A percentile compares a stretch with the other conserved stretches of the same genome.
These are phyloP conservation scores for Sebastes oblongus DNA, from an alignment of 2,797 vertebrate species.

Conservation along the genomic window DNA sequence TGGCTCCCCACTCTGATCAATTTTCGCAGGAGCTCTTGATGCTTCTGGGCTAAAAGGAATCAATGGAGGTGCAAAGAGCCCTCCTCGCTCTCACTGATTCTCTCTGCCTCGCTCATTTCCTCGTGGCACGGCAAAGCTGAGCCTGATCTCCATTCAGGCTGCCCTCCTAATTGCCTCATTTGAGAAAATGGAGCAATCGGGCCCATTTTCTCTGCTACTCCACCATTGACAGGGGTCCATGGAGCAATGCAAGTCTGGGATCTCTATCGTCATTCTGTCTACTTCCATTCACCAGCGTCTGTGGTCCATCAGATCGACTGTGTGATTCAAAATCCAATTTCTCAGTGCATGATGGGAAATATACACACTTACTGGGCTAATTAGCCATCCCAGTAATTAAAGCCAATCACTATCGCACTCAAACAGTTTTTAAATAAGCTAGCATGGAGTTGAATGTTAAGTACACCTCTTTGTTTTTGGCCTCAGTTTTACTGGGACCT, in stretches of 20 bases:
- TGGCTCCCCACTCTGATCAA: slow-evolving; percentile 74
- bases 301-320: slow-evolving; percentile 39
- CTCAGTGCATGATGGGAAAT: slow-evolving; percentile 34
- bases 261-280: slow-evolving; percentile 57
- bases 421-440: slow-evolving; percentile 45
- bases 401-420: slow-evolving; percentile 16
- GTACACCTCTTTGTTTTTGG: slow-evolving; percentile 10
- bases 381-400: slow-evolving; percentile 54
- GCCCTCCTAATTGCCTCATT: slow-evolving; percentile 79
- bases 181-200: slow-evolving; percentile 79
- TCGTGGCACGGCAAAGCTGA: slow-evolving; percentile 55
- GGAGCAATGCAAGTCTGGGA: slow-evolving; percentile 54
- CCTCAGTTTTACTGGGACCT: background rate
- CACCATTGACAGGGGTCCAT: slow-evolving; percentile 65
- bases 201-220: slow-evolving; percentile 60
- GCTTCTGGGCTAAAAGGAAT: slow-evolving; percentile 68
- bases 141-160: slow-evolving; percentile 74
- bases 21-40: slow-evolving; percentile 67
- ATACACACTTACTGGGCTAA: slow-evolving; percentile 45
- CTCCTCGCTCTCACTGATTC: slow-evolving; percentile 44
- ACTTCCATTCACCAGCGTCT: slow-evolving; percentile 36
- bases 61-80: slow-evolving; percentile 65
- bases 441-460: slow-evolving; percentile 27
- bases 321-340: slow-evolving; percentile 62
- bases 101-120: slow-evolving; percentile 63